Percentiles rank a stretch among this genome's conserved stretches.
Conservation (phyloP, 1,140 invertebrate species). For the Magallana ariakensis region DNA sequence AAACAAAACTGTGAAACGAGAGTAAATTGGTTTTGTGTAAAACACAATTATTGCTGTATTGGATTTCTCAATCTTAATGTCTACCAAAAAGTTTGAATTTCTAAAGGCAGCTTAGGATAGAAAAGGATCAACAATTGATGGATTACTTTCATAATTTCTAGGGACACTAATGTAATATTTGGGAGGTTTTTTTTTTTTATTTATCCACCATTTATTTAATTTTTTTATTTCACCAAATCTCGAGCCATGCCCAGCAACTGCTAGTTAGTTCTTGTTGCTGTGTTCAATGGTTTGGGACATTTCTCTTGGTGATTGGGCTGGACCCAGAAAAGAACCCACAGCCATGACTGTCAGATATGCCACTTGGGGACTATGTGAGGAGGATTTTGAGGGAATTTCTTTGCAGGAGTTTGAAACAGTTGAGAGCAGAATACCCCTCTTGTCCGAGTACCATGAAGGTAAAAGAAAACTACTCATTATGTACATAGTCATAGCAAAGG, state of each 20-base stretch:
- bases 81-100: neutral
- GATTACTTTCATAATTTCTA: neutral
- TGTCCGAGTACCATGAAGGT: conserved; percentile 40
- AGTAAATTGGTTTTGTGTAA: neutral
- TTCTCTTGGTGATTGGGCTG: conserved; percentile 22
- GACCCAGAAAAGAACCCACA: conserved; percentile 15
- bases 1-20: neutral
- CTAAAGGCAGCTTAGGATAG: neutral
- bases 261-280: conserved; percentile 16
- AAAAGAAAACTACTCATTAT: conserved; percentile 8
- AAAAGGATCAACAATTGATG: neutral
- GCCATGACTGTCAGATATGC: neutral
- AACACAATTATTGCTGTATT: neutral
- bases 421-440: conserved; percentile 43
- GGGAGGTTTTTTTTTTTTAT: no score
- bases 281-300: conserved; percentile 36
- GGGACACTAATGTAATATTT: neutral
- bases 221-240: neutral
- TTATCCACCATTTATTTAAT: neutral
- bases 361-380: conserved; percentile 11
- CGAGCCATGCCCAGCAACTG: neutral
- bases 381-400: conserved; percentile 39
- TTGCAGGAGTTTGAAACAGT: conserved; percentile 47
- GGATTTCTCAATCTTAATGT: neutral
- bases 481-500: no score